Evolutionary conservation across 2,888 invertebrate genomes (phyloP).

Genomic region (Melipona bicolor): DNA sequence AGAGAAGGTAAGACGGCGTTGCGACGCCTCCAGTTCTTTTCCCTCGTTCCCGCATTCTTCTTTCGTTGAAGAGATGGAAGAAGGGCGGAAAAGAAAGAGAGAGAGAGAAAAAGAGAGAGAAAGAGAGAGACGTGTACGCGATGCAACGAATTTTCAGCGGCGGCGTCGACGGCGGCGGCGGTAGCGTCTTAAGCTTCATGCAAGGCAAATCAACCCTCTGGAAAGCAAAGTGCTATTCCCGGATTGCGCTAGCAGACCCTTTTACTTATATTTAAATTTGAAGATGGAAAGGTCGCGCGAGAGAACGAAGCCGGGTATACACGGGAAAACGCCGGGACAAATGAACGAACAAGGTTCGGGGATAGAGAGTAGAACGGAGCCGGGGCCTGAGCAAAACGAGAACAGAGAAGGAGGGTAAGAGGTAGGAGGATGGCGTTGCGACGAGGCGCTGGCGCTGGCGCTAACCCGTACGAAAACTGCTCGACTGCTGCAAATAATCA

Average conservation of each 20-base stretch:
- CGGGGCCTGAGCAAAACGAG: too few species aligned
- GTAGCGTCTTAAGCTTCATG: slow-evolving; percentile 80
- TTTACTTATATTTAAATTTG: slow-evolving; percentile 83
- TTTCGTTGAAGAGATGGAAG: background rate
- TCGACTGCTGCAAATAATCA: slow-evolving; percentile 51
- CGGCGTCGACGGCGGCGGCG: slow-evolving; percentile 22
- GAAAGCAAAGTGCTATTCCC: slow-evolving; percentile 77
- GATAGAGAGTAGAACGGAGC: background rate
- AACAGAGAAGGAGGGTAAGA: background rate
- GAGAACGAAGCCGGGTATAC: slow-evolving; percentile 37
- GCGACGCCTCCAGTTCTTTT: slow-evolving; percentile 68
- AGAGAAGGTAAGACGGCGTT: slow-evolving; percentile 62
- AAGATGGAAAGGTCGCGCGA: slow-evolving; percentile 73
- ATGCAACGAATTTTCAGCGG: slow-evolving; percentile 74
- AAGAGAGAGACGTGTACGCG: slow-evolving; percentile 47
- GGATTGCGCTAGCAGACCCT: slow-evolving; percentile 79
- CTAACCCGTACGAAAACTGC: slow-evolving; percentile 3
- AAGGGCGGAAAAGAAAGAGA: background rate
- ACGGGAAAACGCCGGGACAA: slow-evolving; percentile 30
- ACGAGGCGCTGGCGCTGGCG: background rate
- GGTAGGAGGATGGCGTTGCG: too few species aligned
- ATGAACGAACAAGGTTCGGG: slow-evolving; percentile 36
- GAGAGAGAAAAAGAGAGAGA: slow-evolving; percentile 20
- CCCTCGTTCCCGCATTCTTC: slow-evolving; percentile 42
- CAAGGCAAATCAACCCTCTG: slow-evolving; percentile 82